Percentiles rank a stretch among this genome's conserved stretches.
These are phyloP conservation scores for Salvator merianae DNA, from an alignment of 2,113 vertebrate genomes.

Conservation along the genomic window DNA sequence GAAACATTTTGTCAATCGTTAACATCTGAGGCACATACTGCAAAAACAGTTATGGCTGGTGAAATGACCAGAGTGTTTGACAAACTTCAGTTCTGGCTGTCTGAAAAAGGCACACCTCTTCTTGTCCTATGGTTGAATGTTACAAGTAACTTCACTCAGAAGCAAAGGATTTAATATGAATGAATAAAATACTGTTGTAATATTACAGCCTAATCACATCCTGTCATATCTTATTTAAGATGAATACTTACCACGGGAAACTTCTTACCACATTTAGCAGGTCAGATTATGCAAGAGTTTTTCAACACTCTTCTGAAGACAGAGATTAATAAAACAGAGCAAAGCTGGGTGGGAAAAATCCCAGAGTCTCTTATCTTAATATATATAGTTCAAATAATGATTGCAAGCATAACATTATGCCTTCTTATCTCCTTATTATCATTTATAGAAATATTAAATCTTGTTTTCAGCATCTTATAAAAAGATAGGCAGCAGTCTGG, in stretches of 20 bases:
- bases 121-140: neutral
- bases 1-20: too few species aligned
- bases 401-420: neutral
- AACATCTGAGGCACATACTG: too few species aligned
- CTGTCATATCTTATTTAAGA: conserved; percentile 20
- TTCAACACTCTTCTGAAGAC: neutral
- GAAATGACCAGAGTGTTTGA: too few species aligned
- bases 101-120: neutral
- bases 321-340: conserved; percentile 20
- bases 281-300: conserved; percentile 1
- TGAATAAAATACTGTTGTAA: neutral
- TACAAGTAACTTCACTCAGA: neutral
- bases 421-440: neutral
- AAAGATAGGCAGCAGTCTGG: too few species aligned
- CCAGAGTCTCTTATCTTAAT: neutral
- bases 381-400: conserved; percentile 9
- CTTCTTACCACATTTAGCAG: conserved; percentile 14
- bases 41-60: too few species aligned
- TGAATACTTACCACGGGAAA: neutral
- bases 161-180: neutral
- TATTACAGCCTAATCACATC: neutral
- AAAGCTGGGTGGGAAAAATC: neutral
- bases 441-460: neutral
- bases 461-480: neutral
- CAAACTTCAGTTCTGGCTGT: too few species aligned